Base-by-base conservation (phyloP, 2,797 vertebrate species). In the Glyptemys insculpta region DNA sequence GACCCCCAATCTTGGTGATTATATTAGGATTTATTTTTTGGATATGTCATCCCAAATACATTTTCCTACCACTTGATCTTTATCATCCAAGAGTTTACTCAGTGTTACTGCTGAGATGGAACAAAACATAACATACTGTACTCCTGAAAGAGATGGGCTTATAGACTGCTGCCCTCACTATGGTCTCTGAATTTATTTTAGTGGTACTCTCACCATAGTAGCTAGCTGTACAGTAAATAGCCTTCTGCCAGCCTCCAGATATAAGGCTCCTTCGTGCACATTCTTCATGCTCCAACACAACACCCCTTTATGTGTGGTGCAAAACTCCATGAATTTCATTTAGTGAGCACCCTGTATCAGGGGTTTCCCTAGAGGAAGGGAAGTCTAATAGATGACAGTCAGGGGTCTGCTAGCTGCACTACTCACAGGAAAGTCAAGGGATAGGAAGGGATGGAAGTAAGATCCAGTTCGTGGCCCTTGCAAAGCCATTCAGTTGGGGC, bases 21-120 rank as follows among this genome's bases (percentile, higher is more conserved):
- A 62, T n/a, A 5, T 87, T 94, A 5, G 82, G 37, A 89, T 96
- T 96, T 93, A 93, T 87, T 94, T 87, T 65, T 79, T 83, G 78
- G 94, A 62, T 31, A 44, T 90, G 57, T 27, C 59, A 44, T 82
- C 7, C 62, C 18, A 94, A 92, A 92, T 15, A 84, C 41, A 37
- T 87, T 97, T 96, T 84, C 86, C 16, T 3, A 90, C 92, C 95
- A 83, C 49, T 81, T 91, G 37, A 34, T 94, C 21, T 92, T 95
- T 85, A 84, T 88, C 57, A 87, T 62, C n/a, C 44, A 88, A 50
- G 84, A 93, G 52, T 79, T 96, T 81, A 89, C 8, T 84, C 49
- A 95, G 65, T 37, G 87, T 88, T 91, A 62, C 37, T 23, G 93
- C 37, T 65, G 50, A 92, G 91, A 19, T 79, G 81, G 92, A 93